Base-by-base conservation (phyloP, 2,797 vertebrate species). In the Helicolenus hilgendorfi region DNA sequence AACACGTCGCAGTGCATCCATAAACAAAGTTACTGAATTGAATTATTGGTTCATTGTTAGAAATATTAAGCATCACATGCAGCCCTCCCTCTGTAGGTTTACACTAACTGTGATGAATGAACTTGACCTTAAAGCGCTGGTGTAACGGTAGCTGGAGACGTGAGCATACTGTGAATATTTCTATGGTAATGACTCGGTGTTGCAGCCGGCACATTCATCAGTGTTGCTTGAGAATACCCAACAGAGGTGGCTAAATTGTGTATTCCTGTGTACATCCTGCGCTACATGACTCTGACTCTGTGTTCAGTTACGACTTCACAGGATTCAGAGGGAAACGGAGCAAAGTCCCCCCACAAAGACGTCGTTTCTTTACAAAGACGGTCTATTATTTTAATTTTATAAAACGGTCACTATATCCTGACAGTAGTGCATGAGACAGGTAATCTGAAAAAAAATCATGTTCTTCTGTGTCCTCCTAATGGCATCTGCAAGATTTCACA, bases 51-150 rank as follows among this genome's bases (percentile, higher is more conserved):
- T 68, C 49, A 14, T 53, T 45, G 72, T 67, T 22, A n/a, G 9
- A 68, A 76, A 64, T 33, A 64, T 64, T 26, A 59, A 26, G 49
- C 29, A 33, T 62, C 1, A 20, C 18, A 53, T 53, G 2, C 56
- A 36, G 53, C 7, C 4, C 49, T 53, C 26, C 15, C 41, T 26
- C 20, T 59, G 58, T 20, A 24, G 29, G 22, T 72, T n/a, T 7
- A 53, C n/a, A 60, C 20, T 33, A 81, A 31, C 33, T 56, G 38
- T 89, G 88, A 88, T 81, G 13, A 90, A 90, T 87, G 67, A 81
- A 33, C 4, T 2, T 65, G 82, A 72, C 89, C 84, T 91, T 88
- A 81, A 76, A 81, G 31, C 18, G 15, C 62, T 20, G 71, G 7
- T 56, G 71, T 7, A 13, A 18, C 24, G 59, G 33, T 58, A n/a